Base-by-base conservation (phyloP, 2,113 vertebrate genomes). In the Syngnathus typhle region DNA sequence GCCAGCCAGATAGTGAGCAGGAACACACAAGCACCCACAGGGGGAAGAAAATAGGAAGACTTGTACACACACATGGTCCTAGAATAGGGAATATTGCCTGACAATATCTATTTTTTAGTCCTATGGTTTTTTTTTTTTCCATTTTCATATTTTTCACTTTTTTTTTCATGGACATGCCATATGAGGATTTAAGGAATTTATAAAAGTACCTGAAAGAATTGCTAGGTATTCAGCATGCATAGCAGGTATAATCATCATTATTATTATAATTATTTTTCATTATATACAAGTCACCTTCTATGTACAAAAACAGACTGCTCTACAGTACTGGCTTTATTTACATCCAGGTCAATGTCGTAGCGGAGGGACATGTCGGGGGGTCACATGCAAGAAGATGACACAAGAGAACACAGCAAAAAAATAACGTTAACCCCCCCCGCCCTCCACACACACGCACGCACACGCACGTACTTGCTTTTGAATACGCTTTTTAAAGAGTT, bases 191-290 rank as follows among this genome's bases (percentile, higher is more conserved):
- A 82, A 84, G 86, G 92, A 93, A 41, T 61, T 97, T 98, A 96
- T 95, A 98, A 98, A 98, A 98, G 95, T 96, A 95, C 94, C 95
- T 98, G 95, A 97, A 96, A 92, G 90, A 91, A 98, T 93, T 90
- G 91, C 92, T 95, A 95, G 91, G 92, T 90, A 91, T 91, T 93
- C 92, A 93, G 89, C 96, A 98, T 98, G 96, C 96, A 95, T 93
- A 94, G 94, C 85, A 91, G 89, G 15, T 58, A 58, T 58, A 15
- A 36, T 56, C 13, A 15, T 16, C 7, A 32, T 8, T 7, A 36
- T 58, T 58, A 27, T 23, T 21, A 23, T 55, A 1, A 5, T 58
- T 7, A 32, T 56, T 16, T 3, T 58, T 36, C 27, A 27, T 55
- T 23, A 96, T 97, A 92, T 97, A 98, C 96, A 98, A 38, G 84